Conservation (phyloP, 2,888 invertebrate species). For the Stratiomys singularior region DNA sequence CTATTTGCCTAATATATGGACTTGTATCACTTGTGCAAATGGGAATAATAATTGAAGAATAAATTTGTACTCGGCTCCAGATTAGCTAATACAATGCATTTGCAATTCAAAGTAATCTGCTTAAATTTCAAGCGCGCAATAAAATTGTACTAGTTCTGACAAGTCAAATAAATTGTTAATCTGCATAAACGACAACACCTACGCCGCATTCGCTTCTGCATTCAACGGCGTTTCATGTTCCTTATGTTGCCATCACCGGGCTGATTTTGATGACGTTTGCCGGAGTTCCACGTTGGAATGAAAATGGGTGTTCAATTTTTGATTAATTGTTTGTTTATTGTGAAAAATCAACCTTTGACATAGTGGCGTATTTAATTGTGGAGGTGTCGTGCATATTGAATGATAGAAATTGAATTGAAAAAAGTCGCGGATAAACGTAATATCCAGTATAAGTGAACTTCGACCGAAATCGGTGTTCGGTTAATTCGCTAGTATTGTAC, state of each 20-base stretch:
- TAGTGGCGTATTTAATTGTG: slow-evolving; percentile 7
- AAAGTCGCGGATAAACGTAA: neutral
- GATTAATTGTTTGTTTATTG: slow-evolving; percentile 41
- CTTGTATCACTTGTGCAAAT: no score
- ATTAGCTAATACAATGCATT: no score
- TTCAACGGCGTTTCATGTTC: neutral
- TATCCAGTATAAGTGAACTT: slow-evolving; percentile 27
- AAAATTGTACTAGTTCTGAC: neutral
- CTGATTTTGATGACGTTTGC: slow-evolving; percentile 50
- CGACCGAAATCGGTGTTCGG: slow-evolving; percentile 20
- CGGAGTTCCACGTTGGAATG: slow-evolving; percentile 53
- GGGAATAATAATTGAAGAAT: no score
- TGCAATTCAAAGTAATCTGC: no score
- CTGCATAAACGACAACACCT: neutral
- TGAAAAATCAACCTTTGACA: slow-evolving; percentile 35
- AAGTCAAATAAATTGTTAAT: neutral
- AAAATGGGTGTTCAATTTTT: slow-evolving; percentile 49
- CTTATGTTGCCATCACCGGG: slow-evolving; percentile 33
- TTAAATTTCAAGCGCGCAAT: neutral
- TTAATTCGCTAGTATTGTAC: neutral
- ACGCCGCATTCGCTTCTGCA: neutral
- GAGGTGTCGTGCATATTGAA: slow-evolving; percentile 7
- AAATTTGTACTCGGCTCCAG: no score
- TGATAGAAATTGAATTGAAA: slow-evolving; percentile 38
- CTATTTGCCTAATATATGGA: no score